Evolutionary conservation across 2,888 invertebrate genomes (phyloP).

Genomic region (Pantelozetes paolii): DNA sequence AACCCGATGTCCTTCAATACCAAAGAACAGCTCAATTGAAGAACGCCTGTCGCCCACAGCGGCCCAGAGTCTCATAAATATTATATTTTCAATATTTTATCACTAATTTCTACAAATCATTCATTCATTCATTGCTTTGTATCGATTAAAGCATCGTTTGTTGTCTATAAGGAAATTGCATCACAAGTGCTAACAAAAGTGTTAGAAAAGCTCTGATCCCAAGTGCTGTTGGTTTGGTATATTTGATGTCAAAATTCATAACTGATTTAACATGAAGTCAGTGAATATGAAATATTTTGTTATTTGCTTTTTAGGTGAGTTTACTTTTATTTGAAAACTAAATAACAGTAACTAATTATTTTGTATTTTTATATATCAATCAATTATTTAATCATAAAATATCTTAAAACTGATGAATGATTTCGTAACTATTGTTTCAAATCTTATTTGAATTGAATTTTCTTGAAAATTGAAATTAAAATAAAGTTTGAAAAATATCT

Average conservation of each 20-base stretch:
- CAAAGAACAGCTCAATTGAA: constrained; percentile 9
- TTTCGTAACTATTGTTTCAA: no score
- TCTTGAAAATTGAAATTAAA: no score
- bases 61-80: background rate
- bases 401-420: no score
- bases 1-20: constrained; percentile 32
- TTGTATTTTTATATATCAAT: no score
- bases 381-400: no score
- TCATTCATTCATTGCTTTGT: background rate
- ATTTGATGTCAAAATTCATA: background rate
- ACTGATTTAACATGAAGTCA: background rate
- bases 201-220: background rate
- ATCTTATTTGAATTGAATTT: no score
- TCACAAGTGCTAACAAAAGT: background rate
- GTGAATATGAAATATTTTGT: background rate
- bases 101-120: constrained; percentile 9
- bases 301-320: background rate
- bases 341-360: no score
- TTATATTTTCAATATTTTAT: constrained; percentile 17
- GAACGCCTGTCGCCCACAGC: constrained; percentile 32
- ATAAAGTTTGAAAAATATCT: no score
- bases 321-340: background rate
- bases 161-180: constrained; percentile 2
- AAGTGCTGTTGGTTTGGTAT: background rate
- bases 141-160: background rate